Percentiles rank a stretch among this genome's conserved stretches.
phyloP scores from a whole-genome alignment of 2,113 vertebrate species.

The Otus sunia region DNA sequence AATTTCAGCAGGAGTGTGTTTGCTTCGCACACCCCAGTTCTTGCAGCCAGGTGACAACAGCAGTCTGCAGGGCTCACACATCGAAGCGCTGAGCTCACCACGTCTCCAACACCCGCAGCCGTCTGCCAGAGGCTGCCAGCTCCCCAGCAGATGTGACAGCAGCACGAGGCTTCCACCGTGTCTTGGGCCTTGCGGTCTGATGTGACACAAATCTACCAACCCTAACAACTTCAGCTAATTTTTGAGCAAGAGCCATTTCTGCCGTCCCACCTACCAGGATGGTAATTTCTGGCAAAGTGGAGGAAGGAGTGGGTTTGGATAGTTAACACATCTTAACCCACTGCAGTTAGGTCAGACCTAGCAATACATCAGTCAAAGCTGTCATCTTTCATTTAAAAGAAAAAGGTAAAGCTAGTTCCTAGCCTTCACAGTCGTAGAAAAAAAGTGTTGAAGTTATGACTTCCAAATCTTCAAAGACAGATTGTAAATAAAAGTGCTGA shows the following conservation, averaged over 20 bases:
- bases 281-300: not conserved
- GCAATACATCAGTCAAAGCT: not conserved
- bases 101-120: not conserved
- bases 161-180: fast-evolving
- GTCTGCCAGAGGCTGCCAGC: not conserved
- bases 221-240: not conserved
- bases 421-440: not conserved
- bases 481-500: slow-evolving; percentile 52
- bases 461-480: slow-evolving; percentile 44
- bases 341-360: not conserved
- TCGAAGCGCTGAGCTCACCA: fast-evolving
- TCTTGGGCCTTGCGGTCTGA: not conserved
- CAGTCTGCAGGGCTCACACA: fast-evolving
- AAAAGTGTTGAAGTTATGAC: not conserved
- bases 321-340: not conserved
- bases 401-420: slow-evolving; percentile 6
- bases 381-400: slow-evolving; percentile 21
- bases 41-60: not conserved
- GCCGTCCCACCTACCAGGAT: not conserved
- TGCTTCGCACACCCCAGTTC: not conserved
- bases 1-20: fast-evolving
- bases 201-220: not conserved
- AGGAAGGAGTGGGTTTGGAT: slow-evolving; percentile 11
- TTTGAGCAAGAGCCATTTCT: not conserved
- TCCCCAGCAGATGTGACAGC: not conserved